phyloP scores from a whole-genome alignment of 2,113 vertebrate genomes.

The Oncorhynchus nerka region DNA sequence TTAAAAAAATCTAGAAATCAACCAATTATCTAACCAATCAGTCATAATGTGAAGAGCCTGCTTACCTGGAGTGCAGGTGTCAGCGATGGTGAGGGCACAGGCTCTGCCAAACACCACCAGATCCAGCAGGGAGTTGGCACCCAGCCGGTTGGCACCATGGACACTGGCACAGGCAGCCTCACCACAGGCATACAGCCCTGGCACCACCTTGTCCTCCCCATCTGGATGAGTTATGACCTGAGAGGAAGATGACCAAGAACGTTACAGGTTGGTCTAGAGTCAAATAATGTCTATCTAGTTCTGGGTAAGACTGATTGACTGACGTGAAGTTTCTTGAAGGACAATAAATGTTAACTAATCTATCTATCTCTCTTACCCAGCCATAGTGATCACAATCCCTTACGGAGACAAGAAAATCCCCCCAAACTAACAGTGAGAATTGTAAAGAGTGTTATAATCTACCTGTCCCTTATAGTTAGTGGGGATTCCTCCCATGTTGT shows the following conservation, averaged over 20 bases:
- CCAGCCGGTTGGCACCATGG: constrained; percentile 92
- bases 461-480: constrained; percentile 98
- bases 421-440: no score
- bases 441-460: background rate
- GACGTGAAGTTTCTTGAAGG: no score
- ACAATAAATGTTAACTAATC: no score
- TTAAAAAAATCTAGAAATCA: no score
- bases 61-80: constrained; percentile 83
- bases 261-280: no score
- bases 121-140: constrained; percentile 94
- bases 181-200: constrained; percentile 91
- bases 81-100: constrained; percentile 90
- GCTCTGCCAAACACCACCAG: constrained; percentile 97
- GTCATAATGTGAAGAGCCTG: background rate
- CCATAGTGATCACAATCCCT: no score
- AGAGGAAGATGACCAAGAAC: background rate
- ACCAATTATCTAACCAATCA: no score
- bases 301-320: no score
- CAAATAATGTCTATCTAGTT: no score
- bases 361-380: no score
- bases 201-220: constrained; percentile 83
- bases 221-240: constrained; percentile 84
- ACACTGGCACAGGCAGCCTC: constrained; percentile 91
- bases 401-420: no score
- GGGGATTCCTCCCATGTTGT: constrained; percentile 97